phyloP scores from a whole-genome alignment of 2,888 invertebrate species.

The Leucoma salicis region DNA sequence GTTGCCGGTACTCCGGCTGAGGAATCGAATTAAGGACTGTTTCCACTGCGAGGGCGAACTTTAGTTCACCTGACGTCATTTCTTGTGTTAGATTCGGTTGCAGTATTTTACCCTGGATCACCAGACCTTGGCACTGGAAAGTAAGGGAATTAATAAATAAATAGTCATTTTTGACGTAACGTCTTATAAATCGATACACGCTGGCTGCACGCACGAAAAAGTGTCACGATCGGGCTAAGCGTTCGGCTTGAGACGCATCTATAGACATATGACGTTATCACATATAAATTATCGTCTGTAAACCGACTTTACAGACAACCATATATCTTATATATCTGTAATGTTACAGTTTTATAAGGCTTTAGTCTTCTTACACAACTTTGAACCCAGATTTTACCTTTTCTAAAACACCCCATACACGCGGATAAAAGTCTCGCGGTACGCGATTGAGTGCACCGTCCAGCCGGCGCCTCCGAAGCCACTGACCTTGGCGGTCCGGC shows the following conservation, averaged over 20 bases:
- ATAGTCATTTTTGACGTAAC: background rate
- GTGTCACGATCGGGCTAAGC: no score
- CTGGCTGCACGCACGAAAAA: no score
- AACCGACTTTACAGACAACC: no score
- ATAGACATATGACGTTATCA: no score
- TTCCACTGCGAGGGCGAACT: conserved; percentile 98
- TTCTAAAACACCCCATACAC: conserved; percentile 96
- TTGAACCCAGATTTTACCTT: conserved; percentile 76
- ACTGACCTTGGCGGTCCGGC: conserved; percentile 96
- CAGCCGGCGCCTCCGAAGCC: conserved; percentile 95
- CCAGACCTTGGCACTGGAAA: conserved; percentile 92
- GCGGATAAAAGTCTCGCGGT: conserved; percentile 97
- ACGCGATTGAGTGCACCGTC: conserved; percentile 99
- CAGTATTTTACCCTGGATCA: conserved; percentile 94
- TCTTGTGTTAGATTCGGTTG: conserved; percentile 97
- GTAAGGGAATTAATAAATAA: background rate
- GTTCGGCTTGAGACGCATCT: no score
- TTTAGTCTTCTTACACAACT: no score
- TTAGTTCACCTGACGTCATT: conserved; percentile 99
- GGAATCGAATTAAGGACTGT: conserved; percentile 98
- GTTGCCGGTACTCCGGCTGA: conserved; percentile 98
- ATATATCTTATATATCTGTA: no score
- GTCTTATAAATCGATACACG: no score
- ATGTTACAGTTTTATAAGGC: no score
- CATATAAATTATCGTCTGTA: no score